phyloP scores from a whole-genome alignment of 2,888 invertebrate genomes.

The Panopea generosa region DNA sequence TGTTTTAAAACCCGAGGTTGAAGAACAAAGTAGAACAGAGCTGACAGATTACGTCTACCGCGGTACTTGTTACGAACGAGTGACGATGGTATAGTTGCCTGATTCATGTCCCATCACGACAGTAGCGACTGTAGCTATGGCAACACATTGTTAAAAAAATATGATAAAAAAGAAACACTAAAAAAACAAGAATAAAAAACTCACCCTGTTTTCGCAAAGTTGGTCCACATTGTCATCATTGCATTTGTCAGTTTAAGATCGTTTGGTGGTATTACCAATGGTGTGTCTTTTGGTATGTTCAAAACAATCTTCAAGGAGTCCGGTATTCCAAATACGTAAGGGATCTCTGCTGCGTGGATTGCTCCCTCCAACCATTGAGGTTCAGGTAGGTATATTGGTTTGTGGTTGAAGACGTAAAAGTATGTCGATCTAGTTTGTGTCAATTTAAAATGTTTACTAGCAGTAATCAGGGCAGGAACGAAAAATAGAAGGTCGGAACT shows the following conservation, averaged over 20 bases:
- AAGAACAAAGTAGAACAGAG: too few species aligned
- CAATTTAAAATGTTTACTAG: slow-evolving; percentile 16
- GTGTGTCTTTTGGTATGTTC: slow-evolving; percentile 82
- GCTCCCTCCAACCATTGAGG: slow-evolving; percentile 78
- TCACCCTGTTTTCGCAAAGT: slow-evolving; percentile 97
- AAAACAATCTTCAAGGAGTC: slow-evolving; percentile 35
- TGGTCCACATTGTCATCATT: slow-evolving; percentile 97
- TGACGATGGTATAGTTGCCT: too few species aligned
- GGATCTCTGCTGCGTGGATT: slow-evolving; percentile 80
- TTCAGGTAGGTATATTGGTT: slow-evolving; percentile 65
- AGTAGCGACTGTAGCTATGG: too few species aligned
- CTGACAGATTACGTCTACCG: too few species aligned
- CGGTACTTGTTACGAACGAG: too few species aligned
- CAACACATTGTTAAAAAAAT: too few species aligned
- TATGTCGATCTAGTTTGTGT: slow-evolving; percentile 87
- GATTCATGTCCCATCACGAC: too few species aligned
- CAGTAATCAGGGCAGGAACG: slow-evolving; percentile 91
- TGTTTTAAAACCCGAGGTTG: too few species aligned
- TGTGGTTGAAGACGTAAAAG: slow-evolving; percentile 67
- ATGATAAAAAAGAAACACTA: too few species aligned
- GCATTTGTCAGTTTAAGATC: slow-evolving; percentile 93
- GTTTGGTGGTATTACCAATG: slow-evolving; percentile 90
- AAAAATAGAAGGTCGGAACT: slow-evolving; percentile 98
- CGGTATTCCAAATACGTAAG: slow-evolving; percentile 76
- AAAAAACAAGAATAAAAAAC: too few species aligned